These are phyloP conservation scores for Chrysemys picta DNA, from an alignment of 2,113 vertebrate genomes.

Conservation along the genomic window DNA sequence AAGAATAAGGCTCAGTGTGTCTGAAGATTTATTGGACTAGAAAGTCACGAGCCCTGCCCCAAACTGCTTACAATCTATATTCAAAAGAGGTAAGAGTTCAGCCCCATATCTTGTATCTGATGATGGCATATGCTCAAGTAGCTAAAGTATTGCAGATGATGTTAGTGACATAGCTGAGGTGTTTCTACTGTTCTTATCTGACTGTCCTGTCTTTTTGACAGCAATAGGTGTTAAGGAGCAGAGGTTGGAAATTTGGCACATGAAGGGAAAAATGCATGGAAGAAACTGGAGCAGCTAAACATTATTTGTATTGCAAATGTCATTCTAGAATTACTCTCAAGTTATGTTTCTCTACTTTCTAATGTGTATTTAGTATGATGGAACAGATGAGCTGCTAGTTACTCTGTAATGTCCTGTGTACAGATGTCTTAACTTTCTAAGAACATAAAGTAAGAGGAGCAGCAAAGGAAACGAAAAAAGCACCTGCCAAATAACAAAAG, in stretches of 20 bases:
- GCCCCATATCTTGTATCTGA: background rate
- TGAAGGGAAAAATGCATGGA: accelerated
- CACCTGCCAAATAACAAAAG: no score
- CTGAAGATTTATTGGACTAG: background rate
- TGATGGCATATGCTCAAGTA: background rate
- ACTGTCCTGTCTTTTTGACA: background rate
- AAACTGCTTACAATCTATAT: background rate
- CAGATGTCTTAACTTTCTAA: background rate
- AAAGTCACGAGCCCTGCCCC: background rate
- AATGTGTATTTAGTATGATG: background rate
- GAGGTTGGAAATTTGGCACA: background rate
- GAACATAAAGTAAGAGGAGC: background rate
- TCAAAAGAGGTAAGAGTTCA: background rate
- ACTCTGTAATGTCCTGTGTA: background rate
- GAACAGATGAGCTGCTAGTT: background rate
- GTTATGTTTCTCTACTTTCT: background rate
- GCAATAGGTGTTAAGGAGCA: background rate
- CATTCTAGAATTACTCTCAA: background rate
- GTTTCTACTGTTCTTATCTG: background rate
- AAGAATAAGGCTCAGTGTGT: background rate
- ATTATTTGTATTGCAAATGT: background rate
- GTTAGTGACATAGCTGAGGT: background rate
- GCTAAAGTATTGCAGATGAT: background rate
- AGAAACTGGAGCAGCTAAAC: background rate
- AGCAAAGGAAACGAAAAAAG: background rate